Evolutionary conservation across 2,113 vertebrate species (phyloP).

Genomic region (Blennius ocellaris): DNA sequence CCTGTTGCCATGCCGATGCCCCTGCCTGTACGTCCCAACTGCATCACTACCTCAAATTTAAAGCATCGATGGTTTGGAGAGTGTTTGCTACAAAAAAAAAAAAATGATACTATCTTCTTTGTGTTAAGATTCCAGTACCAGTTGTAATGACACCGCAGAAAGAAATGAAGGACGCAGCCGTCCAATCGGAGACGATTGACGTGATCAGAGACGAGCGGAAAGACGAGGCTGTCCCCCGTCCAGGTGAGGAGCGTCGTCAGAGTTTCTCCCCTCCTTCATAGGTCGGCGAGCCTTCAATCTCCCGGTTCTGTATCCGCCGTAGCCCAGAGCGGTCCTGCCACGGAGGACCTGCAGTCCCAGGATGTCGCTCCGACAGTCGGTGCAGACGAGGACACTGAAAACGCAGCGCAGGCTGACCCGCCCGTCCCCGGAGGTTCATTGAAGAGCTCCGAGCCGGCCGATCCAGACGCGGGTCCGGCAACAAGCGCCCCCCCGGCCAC

Average conservation of each 20-base stretch:
- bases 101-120: neutral
- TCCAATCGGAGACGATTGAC: slow-evolving; percentile 59
- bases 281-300: too few species aligned
- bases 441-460: slow-evolving; percentile 75
- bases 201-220: slow-evolving; percentile 84
- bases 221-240: slow-evolving; percentile 46
- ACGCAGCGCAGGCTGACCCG: slow-evolving; percentile 5
- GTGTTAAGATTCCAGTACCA: slow-evolving; percentile 90
- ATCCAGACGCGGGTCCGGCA: slow-evolving; percentile 72
- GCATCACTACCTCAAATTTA: neutral
- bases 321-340: slow-evolving; percentile 89
- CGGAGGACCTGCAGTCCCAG: slow-evolving; percentile 87
- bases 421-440: neutral
- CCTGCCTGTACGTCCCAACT: slow-evolving; percentile 87
- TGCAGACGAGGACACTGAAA: slow-evolving; percentile 79
- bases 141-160: slow-evolving; percentile 86
- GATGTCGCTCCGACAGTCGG: slow-evolving; percentile 84
- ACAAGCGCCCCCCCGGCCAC: neutral
- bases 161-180: slow-evolving; percentile 83
- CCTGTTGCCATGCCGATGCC: slow-evolving; percentile 91
- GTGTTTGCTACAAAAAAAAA: neutral
- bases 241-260: too few species aligned
- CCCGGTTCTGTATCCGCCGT: neutral
- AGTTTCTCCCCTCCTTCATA: too few species aligned
- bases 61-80: neutral